Base-by-base conservation (phyloP, 2,113 vertebrate genomes). In the Panthera uncia region DNA sequence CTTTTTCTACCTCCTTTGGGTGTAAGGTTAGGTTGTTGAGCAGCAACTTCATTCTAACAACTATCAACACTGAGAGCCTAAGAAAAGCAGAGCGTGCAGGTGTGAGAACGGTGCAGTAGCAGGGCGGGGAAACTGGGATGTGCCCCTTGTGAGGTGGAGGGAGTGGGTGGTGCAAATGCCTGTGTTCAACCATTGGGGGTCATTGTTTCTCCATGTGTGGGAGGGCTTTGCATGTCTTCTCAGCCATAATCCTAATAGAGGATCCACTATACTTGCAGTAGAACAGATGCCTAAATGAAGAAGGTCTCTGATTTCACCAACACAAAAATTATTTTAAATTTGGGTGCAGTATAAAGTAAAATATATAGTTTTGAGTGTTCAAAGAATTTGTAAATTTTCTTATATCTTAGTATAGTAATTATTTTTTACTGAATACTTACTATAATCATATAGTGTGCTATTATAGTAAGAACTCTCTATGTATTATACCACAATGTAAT, bases 121-220 rank as follows among this genome's bases (percentile, higher is more conserved):
- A 82, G 52, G 52, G 45, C 66, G 11, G 15, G 61, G 52, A 66
- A 85, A 52, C 61, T 13, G 0, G 10, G 36, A 55, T 48, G n/a
- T 66, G 80, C 66, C 69, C 21, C 61, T 85, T 41, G 25, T 48
- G 48, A 91, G 52, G 50, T 16, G 3, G 73, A 94, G 13, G 65
- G 71, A 92, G 13, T 73, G 36, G 79, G 66, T 45, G 76, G 76
- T 88, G 73, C 19, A 50, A 84, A 0, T 98, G 86, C 92, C 48
- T 93, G 23, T 5, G 1, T 19, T n/a, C 95, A 93, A 29, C 98
- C 99, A 98, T 96, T 52, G 98, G 98, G 98, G 99, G 99, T 97
- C 99, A 98, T 98, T 95, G 36, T 98, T 98, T 97, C 92, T 93
- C 98, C 65, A 91, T 0, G 0, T 85, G 97, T 95, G 82, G 61